Base-by-base conservation (phyloP, 2,113 vertebrate species). In the Muntiacus reevesi region DNA sequence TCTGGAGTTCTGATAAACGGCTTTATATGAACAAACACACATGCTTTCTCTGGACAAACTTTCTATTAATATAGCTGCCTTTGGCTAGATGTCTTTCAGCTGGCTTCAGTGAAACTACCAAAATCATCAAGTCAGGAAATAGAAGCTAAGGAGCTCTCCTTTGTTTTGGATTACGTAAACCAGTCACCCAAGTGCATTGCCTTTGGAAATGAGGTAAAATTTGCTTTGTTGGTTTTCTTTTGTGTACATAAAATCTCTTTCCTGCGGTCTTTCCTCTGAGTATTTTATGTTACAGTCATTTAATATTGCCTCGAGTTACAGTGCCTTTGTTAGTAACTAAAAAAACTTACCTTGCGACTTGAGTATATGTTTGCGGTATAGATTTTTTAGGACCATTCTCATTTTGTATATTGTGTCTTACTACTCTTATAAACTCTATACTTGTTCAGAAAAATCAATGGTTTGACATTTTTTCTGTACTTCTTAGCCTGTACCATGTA, bases 201-300 rank as follows among this genome's bases (percentile, higher is more conserved):
- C 0, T 99, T 99, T 60, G 99, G 99, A 90, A 99, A 98, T 99
- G 98, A 98, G 99, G 99, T 99, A 99, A 4, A n/a, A 67, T 96
- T 82, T 28, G 13, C 10, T 98, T 79, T 85, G 43, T 87, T 93
- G 36, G 1, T 60, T 98, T 89, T 55, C 47, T 84, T 14, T 54
- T 89, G 76, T 52, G 11, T 40, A 11, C 9, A 14, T 91, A 96
- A 45, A 74, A 52, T 82, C 36, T 89, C 6, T 96, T 60, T 23
- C n/a, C 74, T 87, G 5, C 47, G 23, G 0, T 71, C 15, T 62
- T 15, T 57, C 7, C 13, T 52, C 30, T 57, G 33, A 57, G 13
- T 36, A 67, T 64, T 54, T 50, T 89, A 36, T 47, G 5, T 92
- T 64, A 25, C 1, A 33, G 55, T 92, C 52, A 23, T 28, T 91